A percentile compares a stretch with the other conserved stretches of the same genome.
These are phyloP conservation scores for Andrena praecox DNA, from an alignment of 2,888 invertebrate genomes.

Conservation along the genomic window DNA sequence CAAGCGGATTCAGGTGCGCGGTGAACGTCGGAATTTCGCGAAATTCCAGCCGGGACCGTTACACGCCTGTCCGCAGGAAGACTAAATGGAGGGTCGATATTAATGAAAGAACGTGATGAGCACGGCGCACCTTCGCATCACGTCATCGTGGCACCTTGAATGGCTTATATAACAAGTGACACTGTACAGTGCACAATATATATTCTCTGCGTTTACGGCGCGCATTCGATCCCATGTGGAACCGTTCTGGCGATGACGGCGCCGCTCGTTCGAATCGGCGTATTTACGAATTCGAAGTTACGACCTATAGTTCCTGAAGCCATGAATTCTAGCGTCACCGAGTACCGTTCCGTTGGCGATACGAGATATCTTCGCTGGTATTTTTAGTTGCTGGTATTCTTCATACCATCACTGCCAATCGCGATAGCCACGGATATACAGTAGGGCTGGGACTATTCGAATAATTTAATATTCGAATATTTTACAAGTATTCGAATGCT, in stretches of 20 bases:
- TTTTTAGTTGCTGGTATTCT: neutral
- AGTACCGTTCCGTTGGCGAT: neutral
- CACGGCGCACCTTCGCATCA: slow-evolving; percentile 77
- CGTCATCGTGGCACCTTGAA: slow-evolving; percentile 79
- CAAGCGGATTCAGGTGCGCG: neutral
- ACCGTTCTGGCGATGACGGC: neutral
- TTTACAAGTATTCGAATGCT: too few relatives aligned
- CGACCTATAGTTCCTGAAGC: neutral
- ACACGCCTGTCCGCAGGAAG: slow-evolving; percentile 45
- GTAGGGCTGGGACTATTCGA: too few relatives aligned
- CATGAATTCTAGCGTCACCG: slow-evolving; percentile 19
- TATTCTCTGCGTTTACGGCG: slow-evolving; percentile 40
- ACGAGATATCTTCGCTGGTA: neutral
- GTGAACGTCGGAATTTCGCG: slow-evolving; percentile 50
- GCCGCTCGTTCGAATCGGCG: slow-evolving; percentile 6
- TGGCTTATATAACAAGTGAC: slow-evolving; percentile 78
- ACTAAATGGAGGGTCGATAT: slow-evolving; percentile 63
- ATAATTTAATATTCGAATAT: too few relatives aligned
- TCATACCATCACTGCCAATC: neutral
- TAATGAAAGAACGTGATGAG: slow-evolving; percentile 80
- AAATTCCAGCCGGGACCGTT: slow-evolving; percentile 64
- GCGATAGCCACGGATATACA: neutral
- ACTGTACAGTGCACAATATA: slow-evolving; percentile 50
- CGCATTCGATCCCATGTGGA: slow-evolving; percentile 9
- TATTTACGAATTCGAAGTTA: slow-evolving; percentile 11